Evolutionary conservation across 1,140 invertebrate species (phyloP), one percentile per base, ranked within the genome.

Genomic region (Heliconius melpomene): DNA sequence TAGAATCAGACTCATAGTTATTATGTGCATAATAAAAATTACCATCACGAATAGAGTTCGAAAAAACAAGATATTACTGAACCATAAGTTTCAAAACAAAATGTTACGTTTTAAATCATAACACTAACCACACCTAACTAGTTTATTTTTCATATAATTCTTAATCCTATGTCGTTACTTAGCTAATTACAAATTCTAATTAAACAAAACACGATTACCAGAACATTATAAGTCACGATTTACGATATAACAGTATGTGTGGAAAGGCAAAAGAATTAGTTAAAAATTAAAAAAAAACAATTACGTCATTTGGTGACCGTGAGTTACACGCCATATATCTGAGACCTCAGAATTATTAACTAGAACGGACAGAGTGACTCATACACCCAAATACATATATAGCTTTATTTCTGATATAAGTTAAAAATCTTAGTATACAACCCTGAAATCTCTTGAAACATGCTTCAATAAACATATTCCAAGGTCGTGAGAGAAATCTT

Each of bases 401-500:
- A 46, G 5, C 40, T 46, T 46, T 16, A 54, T 23, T n/a, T n/a
- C n/a, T 23, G 18, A 57, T 57, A 13, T 16, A 26, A 66, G 23
- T 66, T 66, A 66, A 13, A 29, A 9, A 29, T 66, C 9, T 66
- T 11, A 16, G 0, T 29, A 38, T 66, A 60, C 18, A 66, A 38
- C n/a, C 32, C 11, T 8, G 9, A 8, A 60, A 75, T 66, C 54
- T 74, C 72, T 79, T 79, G 8, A 79, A 79, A 75, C 52, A 46
- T 72, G 46, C 74, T 75, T 79, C 46, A 46, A 32, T 77, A 77
- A 73, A 40, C 29, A 72, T 50, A 60, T 77, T 54, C 18, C 75
- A 80, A 80, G 79, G 79, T 77, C 75, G 75, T 38, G 76, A 54
- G 26, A 52, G 70, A 76, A 74, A 66, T 57, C 70, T 73, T 76